A percentile compares a stretch with the other conserved stretches of the same genome.
phyloP scores from a whole-genome alignment of 1,140 invertebrate genomes.

The Sycobia sp. region DNA sequence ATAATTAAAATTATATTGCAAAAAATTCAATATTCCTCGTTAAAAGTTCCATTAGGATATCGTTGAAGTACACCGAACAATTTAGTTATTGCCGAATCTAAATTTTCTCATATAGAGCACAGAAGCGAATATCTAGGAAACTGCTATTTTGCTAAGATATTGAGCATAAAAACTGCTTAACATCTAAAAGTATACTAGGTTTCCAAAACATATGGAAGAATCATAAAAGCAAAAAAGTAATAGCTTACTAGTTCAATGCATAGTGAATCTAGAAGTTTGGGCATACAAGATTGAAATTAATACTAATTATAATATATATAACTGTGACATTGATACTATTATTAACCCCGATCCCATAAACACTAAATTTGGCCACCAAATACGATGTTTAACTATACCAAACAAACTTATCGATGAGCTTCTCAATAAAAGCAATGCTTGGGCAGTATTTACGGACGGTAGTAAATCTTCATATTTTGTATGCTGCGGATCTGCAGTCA shows the following conservation, averaged over 20 bases:
- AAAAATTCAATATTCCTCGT: constrained; percentile 1
- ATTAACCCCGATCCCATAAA: background rate
- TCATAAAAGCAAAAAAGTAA: background rate
- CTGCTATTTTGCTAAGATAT: background rate
- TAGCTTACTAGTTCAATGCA: no score
- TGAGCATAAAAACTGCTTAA: background rate
- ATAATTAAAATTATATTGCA: background rate
- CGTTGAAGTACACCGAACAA: background rate
- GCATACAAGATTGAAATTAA: no score
- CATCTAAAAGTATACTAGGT: background rate
- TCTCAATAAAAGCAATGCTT: no score
- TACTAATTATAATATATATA: background rate
- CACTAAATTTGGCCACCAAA: background rate
- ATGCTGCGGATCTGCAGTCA: background rate
- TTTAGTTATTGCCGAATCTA: constrained; percentile 5
- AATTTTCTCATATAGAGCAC: background rate
- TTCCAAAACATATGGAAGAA: background rate
- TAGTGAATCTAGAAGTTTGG: no score
- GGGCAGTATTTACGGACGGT: background rate
- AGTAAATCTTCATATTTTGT: background rate
- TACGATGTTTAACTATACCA: background rate
- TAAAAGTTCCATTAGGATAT: constrained; percentile 9
- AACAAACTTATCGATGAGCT: background rate
- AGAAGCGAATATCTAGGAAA: no score
- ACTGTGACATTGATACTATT: background rate